Conservation (phyloP, 2,113 vertebrate genomes). For the Rhinichthys klamathensis region DNA sequence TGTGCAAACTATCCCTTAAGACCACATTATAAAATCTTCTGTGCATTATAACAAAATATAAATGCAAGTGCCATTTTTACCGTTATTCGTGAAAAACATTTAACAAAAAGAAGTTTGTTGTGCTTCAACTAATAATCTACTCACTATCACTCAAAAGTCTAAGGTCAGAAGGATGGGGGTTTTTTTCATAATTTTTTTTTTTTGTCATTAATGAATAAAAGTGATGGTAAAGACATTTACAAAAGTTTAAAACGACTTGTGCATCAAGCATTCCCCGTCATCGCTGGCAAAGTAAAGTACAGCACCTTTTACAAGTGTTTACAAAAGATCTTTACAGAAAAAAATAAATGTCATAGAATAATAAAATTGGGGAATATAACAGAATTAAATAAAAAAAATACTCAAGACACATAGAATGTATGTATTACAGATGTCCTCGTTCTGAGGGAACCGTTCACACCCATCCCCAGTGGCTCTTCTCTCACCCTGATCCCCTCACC, state of each 20-base stretch:
- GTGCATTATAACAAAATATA: too few species aligned
- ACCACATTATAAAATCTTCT: background rate
- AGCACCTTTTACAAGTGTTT: background rate
- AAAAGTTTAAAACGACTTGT: background rate
- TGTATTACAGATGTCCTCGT: background rate
- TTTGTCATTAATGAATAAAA: background rate
- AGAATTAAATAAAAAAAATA: background rate
- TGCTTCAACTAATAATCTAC: background rate
- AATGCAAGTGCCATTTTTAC: too few species aligned
- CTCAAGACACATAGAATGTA: background rate
- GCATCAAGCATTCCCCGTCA: background rate
- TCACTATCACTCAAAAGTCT: background rate
- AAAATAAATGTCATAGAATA: background rate
- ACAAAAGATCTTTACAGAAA: background rate
- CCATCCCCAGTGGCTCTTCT: background rate
- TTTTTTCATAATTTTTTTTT: background rate
- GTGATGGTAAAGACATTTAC: background rate
- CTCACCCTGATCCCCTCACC: background rate
- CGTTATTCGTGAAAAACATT: too few species aligned
- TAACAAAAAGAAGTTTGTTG: too few species aligned
- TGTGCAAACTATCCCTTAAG: background rate
- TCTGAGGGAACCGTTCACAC: slow-evolving; percentile 19
- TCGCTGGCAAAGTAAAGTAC: background rate
- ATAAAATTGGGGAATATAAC: background rate
- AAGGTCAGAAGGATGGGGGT: background rate